Evolutionary conservation across 2,113 vertebrate species (phyloP).

Genomic region (Leptobrachium ailaonicum): DNA sequence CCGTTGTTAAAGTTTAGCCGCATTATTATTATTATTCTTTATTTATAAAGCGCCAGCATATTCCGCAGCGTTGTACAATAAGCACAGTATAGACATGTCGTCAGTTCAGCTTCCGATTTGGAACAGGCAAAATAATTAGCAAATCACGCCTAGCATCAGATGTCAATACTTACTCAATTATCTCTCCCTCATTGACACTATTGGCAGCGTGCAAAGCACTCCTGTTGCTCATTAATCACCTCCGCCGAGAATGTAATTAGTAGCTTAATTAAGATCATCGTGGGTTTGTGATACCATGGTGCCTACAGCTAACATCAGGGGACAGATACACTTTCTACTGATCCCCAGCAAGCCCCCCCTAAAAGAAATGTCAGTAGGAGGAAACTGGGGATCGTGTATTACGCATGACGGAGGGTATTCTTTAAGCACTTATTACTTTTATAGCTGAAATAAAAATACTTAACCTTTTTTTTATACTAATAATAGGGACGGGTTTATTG

Average conservation of each 20-base stretch:
- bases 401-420: slow-evolving; percentile 36
- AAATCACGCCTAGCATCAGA: slow-evolving; percentile 42
- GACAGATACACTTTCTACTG: slow-evolving; percentile 51
- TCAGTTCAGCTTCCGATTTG: neutral
- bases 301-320: slow-evolving; percentile 55
- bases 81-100: neutral
- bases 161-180: slow-evolving; percentile 56
- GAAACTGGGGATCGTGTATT: slow-evolving; percentile 56
- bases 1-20: neutral
- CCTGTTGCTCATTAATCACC: slow-evolving; percentile 72
- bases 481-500: slow-evolving; percentile 39
- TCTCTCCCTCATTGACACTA: slow-evolving; percentile 50
- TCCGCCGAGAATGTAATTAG: slow-evolving; percentile 76
- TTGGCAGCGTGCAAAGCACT: slow-evolving; percentile 58
- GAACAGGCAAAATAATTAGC: slow-evolving; percentile 13
- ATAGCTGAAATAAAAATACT: too few relatives aligned
- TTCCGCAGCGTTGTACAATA: too few relatives aligned
- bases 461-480: too few relatives aligned
- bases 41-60: too few relatives aligned
- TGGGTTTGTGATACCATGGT: slow-evolving; percentile 55
- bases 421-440: too few relatives aligned
- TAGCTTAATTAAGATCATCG: slow-evolving; percentile 79
- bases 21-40: too few relatives aligned
- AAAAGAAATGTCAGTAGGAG: slow-evolving; percentile 48
- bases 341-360: slow-evolving; percentile 49